A percentile compares a stretch with the other conserved stretches of the same genome.
phyloP scores from a whole-genome alignment of 2,113 vertebrate species.

The Pluvialis apricaria region DNA sequence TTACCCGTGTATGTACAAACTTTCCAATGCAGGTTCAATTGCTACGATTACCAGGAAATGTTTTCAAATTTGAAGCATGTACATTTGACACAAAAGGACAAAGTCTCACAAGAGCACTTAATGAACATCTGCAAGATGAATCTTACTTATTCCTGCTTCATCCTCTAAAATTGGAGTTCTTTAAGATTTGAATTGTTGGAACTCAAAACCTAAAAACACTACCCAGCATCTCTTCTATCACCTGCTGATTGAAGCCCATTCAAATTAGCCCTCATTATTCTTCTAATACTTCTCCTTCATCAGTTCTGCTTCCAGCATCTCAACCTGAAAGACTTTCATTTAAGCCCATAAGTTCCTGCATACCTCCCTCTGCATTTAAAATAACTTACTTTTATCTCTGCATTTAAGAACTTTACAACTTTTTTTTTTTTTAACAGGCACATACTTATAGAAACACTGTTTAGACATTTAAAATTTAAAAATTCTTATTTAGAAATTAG shows the following conservation, averaged over 20 bases:
- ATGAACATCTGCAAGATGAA: slow-evolving; percentile 7
- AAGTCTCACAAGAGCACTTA: neutral
- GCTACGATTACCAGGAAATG: fast-evolving
- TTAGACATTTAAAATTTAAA: neutral
- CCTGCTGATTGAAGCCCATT: neutral
- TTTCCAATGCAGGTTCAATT: neutral
- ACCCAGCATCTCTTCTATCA: neutral
- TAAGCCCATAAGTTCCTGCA: neutral
- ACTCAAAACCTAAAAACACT: neutral
- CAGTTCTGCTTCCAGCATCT: neutral
- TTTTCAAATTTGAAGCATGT: neutral
- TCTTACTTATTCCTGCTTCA: neutral
- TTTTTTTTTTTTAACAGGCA: neutral
- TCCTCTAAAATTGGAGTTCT: neutral
- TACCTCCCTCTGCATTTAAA: neutral
- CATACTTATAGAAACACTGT: neutral
- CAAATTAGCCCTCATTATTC: neutral
- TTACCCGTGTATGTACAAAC: neutral
- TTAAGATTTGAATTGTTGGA: neutral
- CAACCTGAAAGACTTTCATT: neutral
- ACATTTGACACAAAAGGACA: neutral
- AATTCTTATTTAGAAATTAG: neutral
- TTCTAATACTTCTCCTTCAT: neutral
- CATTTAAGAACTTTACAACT: neutral
- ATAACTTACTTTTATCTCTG: neutral